Conservation (phyloP, 2,113 vertebrate genomes). For the Hemichromis elongatus region DNA sequence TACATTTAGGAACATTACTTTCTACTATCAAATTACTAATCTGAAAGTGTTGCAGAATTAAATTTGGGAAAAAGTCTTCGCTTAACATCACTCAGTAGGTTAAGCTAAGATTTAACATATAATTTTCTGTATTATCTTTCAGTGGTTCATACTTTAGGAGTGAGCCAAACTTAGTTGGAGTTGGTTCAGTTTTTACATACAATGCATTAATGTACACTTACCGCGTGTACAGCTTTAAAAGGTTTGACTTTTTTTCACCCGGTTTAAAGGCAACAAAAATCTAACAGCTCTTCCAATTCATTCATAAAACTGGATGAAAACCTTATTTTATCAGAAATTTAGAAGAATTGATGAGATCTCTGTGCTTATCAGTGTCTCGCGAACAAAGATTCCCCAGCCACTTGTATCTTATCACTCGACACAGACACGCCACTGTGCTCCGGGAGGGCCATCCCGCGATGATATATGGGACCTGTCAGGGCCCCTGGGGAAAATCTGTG, state of each 20-base stretch:
- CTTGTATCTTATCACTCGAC: conserved; percentile 49
- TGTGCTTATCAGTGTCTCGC: background rate
- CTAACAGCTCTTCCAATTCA: background rate
- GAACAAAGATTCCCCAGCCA: conserved; percentile 4
- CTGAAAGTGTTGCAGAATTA: background rate
- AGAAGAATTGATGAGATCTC: background rate
- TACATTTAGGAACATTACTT: background rate
- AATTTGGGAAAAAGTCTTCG: background rate
- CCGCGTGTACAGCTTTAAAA: background rate
- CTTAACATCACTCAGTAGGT: background rate
- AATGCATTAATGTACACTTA: background rate
- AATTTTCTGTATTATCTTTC: background rate
- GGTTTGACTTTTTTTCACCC: background rate
- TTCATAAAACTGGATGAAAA: background rate
- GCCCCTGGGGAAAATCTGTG: conserved; percentile 37
- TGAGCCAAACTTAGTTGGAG: background rate
- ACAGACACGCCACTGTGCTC: conserved; percentile 31
- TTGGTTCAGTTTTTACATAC: background rate
- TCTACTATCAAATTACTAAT: background rate
- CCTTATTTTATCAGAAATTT: background rate
- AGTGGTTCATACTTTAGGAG: background rate
- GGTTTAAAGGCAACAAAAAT: background rate
- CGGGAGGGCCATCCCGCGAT: conserved; percentile 26
- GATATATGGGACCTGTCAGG: conserved; percentile 64
- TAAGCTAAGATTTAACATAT: background rate